Evolutionary conservation across 2,888 invertebrate species (phyloP).

Genomic region (Achlya flavicornis): DNA sequence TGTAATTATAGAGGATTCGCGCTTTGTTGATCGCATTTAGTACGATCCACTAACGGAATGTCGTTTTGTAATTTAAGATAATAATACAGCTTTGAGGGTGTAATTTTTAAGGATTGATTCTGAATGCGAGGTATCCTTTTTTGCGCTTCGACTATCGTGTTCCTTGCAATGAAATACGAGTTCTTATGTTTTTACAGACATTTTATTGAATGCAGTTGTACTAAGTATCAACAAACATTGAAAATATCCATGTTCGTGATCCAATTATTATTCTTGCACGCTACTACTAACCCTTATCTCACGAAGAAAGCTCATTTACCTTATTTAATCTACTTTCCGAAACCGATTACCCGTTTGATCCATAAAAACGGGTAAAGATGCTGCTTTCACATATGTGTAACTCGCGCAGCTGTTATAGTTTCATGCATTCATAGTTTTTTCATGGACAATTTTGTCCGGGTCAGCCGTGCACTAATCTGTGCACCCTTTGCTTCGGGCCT

Average conservation of each 20-base stretch:
- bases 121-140: slow-evolving; percentile 1
- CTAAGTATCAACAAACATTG: neutral
- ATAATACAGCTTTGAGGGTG: slow-evolving; percentile 17
- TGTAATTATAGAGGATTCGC: slow-evolving; percentile 58
- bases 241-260: neutral
- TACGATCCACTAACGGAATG: slow-evolving; percentile 53
- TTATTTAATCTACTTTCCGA: slow-evolving; percentile 43
- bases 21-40: slow-evolving; percentile 48
- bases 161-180: neutral
- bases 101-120: neutral
- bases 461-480: slow-evolving; percentile 52
- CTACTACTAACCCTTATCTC: neutral
- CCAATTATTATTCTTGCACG: slow-evolving; percentile 5
- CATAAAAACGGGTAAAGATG: slow-evolving; percentile 16
- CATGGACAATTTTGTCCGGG: slow-evolving; percentile 44
- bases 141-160: slow-evolving; percentile 1
- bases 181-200: neutral
- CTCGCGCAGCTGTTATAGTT: slow-evolving; percentile 57
- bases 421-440: slow-evolving; percentile 47
- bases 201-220: neutral
- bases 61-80: slow-evolving; percentile 36
- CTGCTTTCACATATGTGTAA: slow-evolving; percentile 34
- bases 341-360: slow-evolving; percentile 29
- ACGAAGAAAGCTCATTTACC: slow-evolving; percentile 30
- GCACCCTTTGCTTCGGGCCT: slow-evolving; percentile 51